Conservation (phyloP, 2,797 vertebrate genomes). For the Tenualosa ilisha region DNA sequence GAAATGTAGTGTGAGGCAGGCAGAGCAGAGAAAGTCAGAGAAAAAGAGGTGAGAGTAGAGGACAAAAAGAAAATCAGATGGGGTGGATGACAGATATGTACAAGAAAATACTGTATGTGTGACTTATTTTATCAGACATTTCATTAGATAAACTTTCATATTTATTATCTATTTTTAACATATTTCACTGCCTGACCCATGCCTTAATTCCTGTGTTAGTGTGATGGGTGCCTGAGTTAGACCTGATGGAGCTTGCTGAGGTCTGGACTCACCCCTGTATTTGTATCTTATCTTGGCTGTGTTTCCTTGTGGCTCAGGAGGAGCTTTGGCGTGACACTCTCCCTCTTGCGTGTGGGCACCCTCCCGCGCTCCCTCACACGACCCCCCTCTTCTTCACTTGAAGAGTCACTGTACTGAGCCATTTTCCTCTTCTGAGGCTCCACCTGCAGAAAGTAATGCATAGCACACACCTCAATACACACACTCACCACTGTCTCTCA, state of each 20-base stretch:
- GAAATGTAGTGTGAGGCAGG: neutral
- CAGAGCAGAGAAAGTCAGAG: neutral
- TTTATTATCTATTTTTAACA: no score
- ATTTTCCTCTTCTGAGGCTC: conserved; percentile 61
- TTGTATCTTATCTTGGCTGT: conserved; percentile 61
- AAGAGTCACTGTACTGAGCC: conserved; percentile 67
- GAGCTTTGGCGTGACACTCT: neutral
- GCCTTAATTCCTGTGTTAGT: no score
- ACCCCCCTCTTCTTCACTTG: conserved; percentile 62
- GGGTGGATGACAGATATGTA: neutral
- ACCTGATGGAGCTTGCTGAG: neutral
- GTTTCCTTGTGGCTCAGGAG: conserved; percentile 28
- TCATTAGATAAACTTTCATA: no score
- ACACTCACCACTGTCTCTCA: neutral
- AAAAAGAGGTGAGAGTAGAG: neutral
- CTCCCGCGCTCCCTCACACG: conserved; percentile 21
- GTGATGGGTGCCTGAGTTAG: neutral
- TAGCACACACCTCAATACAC: neutral
- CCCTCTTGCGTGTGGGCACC: conserved; percentile 2
- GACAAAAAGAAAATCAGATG: neutral
- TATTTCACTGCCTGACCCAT: no score
- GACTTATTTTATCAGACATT: no score
- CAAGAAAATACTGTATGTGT: no score
- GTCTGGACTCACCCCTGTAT: conserved; percentile 65
- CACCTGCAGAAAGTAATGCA: conserved; percentile 49